Evolutionary conservation across 2,797 vertebrate species (phyloP), one percentile per base, ranked within the genome.

Genomic region (Urophycis tenuis): DNA sequence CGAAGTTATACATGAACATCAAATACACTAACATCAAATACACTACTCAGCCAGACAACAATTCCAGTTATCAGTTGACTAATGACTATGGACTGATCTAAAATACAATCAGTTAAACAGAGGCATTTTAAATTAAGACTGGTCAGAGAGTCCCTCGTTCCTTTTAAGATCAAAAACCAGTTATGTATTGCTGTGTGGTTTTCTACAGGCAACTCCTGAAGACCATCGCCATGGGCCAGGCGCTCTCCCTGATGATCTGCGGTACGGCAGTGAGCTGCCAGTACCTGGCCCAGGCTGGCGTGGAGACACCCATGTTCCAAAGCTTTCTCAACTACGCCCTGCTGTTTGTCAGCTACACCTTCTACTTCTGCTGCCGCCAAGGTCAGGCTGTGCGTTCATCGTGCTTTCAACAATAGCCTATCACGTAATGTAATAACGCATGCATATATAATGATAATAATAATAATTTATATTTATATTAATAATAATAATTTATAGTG

Each of bases 251-350:
- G 84, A 93, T 96, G 77, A 98, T 99, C 84, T 98, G 97, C 79
- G 97, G 96, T 64, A 99, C 97, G 0, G 97, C 96, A 0, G 94
- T 98, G 81, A 95, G 94, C 77, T 98, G 95, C 85, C 93, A 97
- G 91, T 97, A 94, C 81, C 85, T 99, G 87, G 93, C 92, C 5
- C 73, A 90, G 0, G 72, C 36, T 35, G 9, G 74, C 0, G 93
- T 97, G 85, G 90, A 95, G 75, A 95, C 96, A 0, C 96, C 97
- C 5, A 95, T 99, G 95, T 88, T 99, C 72, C 97, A 99, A 87
- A 98, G 97, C 84, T 98, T 99, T 82, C 91, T 97, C 86, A 98
- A 94, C 92, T 99, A 99, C 22, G 80, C 80, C 77, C 84, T 98
- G 80, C 91, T 99, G 11, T 90, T 97, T 75, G 86, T 98, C 25